phyloP scores from a whole-genome alignment of 2,113 vertebrate genomes.

The Lonchura striata region DNA sequence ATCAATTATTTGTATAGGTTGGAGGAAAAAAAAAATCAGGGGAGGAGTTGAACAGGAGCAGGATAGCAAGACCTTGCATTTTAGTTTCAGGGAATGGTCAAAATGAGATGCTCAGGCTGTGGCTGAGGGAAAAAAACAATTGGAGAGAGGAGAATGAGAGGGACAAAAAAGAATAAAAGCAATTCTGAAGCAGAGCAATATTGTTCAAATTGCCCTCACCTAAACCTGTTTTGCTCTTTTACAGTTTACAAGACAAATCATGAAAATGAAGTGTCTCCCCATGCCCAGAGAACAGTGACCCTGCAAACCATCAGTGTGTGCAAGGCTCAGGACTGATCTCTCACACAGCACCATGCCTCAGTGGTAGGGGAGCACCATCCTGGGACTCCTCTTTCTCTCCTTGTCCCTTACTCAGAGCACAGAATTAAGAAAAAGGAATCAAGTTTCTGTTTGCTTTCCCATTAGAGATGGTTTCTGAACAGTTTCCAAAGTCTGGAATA shows the following conservation, averaged over 20 bases:
- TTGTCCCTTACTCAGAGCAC: neutral
- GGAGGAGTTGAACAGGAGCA: neutral
- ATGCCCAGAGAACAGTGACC: neutral
- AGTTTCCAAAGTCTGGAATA: neutral
- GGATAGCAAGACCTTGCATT: neutral
- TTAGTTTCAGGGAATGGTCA: neutral
- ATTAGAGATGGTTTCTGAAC: neutral
- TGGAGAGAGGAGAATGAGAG: neutral
- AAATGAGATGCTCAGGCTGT: neutral
- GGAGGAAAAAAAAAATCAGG: neutral
- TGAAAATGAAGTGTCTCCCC: neutral
- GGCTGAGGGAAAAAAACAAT: neutral
- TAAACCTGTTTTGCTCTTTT: neutral
- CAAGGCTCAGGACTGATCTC: neutral
- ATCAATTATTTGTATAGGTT: neutral
- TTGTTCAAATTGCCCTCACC: neutral
- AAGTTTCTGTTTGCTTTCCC: neutral
- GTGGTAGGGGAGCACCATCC: accelerated
- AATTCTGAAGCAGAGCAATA: neutral
- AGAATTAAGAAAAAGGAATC: neutral
- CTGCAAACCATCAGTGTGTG: no score
- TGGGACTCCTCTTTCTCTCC: neutral
- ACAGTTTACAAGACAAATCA: neutral
- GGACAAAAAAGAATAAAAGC: neutral
- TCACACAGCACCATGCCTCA: accelerated